Evolutionary conservation across 2,888 invertebrate species (phyloP).

Genomic region (Pammene aurita): DNA sequence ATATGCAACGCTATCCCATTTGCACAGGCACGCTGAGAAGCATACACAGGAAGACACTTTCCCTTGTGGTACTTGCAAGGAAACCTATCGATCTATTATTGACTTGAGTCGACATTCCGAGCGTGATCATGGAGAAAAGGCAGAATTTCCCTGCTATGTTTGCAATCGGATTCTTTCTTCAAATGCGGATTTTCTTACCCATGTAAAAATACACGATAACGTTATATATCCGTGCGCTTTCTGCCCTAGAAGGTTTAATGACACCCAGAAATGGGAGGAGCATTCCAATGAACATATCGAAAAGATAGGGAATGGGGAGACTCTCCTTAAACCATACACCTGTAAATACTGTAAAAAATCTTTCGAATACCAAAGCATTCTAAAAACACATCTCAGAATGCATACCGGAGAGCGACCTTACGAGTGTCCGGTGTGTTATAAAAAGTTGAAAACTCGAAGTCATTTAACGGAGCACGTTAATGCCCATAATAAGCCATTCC

Average conservation of each 20-base stretch:
- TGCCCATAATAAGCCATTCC: neutral
- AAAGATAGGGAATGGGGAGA: neutral
- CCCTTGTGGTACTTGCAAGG: neutral
- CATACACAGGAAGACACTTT: neutral
- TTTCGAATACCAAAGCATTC: slow-evolving; percentile 1
- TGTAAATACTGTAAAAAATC: slow-evolving; percentile 8
- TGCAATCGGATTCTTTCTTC: neutral
- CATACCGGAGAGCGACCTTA: slow-evolving; percentile 17
- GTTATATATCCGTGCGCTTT: slow-evolving; percentile 6
- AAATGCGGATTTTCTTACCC: neutral
- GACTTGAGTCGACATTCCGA: slow-evolving; percentile 10
- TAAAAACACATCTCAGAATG: slow-evolving; percentile 12
- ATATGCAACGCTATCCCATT: neutral
- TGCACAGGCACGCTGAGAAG: neutral
- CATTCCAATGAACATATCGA: slow-evolving; percentile 13
- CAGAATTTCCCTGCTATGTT: slow-evolving; percentile 5
- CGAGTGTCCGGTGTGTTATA: neutral
- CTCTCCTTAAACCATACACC: neutral
- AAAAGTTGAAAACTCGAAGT: slow-evolving; percentile 9
- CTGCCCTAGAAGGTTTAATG: slow-evolving; percentile 1
- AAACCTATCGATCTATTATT: neutral
- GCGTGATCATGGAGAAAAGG: neutral
- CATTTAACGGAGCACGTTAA: slow-evolving; percentile 3
- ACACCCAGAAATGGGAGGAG: slow-evolving; percentile 6
- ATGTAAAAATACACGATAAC: slow-evolving; percentile 6